Conservation (phyloP, 1,140 invertebrate genomes). For the Drosophila lacertosa region DNA sequence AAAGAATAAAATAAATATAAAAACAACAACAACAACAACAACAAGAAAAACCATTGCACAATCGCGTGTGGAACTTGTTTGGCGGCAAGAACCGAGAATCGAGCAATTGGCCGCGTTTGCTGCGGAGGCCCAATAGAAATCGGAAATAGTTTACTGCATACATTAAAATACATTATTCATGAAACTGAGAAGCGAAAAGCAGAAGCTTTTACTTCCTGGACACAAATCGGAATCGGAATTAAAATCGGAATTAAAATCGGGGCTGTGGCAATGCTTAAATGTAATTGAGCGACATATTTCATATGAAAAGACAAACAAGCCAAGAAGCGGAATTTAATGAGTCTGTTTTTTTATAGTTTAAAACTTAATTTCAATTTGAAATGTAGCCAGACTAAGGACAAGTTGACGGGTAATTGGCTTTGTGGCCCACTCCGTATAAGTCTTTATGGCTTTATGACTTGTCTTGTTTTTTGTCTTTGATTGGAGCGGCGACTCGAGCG, state of each 20-base stretch:
- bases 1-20: not conserved
- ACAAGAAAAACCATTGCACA: slow-evolving; percentile 56
- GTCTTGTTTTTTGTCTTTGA: slow-evolving; percentile 37
- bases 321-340: slow-evolving; percentile 18
- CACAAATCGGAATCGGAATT: slow-evolving; percentile 4
- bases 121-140: slow-evolving; percentile 29
- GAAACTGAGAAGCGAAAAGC: not conserved
- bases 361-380: slow-evolving; percentile 29
- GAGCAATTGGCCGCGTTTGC: slow-evolving; percentile 19
- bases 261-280: slow-evolving; percentile 10
- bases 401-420: slow-evolving; percentile 19
- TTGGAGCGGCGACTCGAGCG: slow-evolving; percentile 33
- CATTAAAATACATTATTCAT: slow-evolving; percentile 38
- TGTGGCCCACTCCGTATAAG: slow-evolving; percentile 12
- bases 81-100: slow-evolving; percentile 12
- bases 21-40: too few relatives aligned
- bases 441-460: slow-evolving; percentile 9
- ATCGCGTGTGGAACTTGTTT: slow-evolving; percentile 59
- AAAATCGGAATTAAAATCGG: not conserved
- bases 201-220: slow-evolving; percentile 30
- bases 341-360: slow-evolving; percentile 2
- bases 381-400: slow-evolving; percentile 39
- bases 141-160: slow-evolving; percentile 27
- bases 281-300: slow-evolving; percentile 25
- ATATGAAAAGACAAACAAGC: slow-evolving; percentile 16